Conservation (phyloP, 2,113 vertebrate species). For the Tychaedon coryphoeus region DNA sequence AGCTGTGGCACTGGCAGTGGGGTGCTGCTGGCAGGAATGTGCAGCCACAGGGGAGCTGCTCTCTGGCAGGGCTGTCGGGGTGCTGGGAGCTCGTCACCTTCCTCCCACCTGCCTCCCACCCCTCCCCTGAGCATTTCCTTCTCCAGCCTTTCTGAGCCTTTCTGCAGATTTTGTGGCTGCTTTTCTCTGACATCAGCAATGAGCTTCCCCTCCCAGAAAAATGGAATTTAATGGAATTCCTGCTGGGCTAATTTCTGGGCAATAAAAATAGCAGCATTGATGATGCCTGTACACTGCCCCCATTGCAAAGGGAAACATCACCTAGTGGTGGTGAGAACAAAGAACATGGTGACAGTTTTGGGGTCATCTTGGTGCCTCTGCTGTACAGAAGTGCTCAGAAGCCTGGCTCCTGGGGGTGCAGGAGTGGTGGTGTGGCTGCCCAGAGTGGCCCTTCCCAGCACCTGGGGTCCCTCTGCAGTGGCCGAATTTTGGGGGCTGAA, state of each 20-base stretch:
- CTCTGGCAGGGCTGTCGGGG: accelerated
- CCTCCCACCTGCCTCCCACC: not conserved
- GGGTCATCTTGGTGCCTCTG: not conserved
- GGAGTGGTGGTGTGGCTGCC: not conserved
- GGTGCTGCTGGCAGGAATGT: not conserved
- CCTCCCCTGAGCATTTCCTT: not conserved
- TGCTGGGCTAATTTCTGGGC: conserved; percentile 1
- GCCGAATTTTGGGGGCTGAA: accelerated
- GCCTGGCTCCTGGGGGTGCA: not conserved
- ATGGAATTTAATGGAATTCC: not conserved
- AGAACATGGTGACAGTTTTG: not conserved
- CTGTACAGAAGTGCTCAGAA: not conserved
- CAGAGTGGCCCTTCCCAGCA: not conserved
- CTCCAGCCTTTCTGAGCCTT: not conserved
- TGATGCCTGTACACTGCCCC: not conserved
- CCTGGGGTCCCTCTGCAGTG: accelerated
- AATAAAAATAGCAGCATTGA: not conserved
- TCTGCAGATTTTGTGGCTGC: not conserved
- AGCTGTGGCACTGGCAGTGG: no score
- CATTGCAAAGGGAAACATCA: not conserved
- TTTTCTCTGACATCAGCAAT: not conserved
- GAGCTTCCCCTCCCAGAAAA: not conserved
- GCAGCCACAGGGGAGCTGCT: not conserved
- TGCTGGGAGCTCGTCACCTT: not conserved
- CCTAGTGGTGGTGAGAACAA: not conserved